phyloP scores from a whole-genome alignment of 1,140 invertebrate species.

The Luehdorfia chinensis region DNA sequence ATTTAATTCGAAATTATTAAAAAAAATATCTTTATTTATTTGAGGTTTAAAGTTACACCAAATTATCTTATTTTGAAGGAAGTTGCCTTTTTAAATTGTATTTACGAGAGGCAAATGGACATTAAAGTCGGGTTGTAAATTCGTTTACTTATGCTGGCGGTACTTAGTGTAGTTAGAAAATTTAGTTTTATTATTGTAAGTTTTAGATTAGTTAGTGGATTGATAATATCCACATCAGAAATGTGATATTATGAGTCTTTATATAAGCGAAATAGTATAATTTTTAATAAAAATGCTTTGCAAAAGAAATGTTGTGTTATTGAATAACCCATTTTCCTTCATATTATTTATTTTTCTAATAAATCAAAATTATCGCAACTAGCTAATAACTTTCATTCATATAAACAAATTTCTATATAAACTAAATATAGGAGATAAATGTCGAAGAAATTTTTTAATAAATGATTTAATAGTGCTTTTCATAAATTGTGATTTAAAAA shows the following conservation, averaged over 20 bases:
- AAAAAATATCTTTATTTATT: slow-evolving; percentile 1
- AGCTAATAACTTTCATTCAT: slow-evolving; percentile 5
- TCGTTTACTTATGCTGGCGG: slow-evolving; percentile 28
- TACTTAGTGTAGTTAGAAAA: slow-evolving; percentile 54
- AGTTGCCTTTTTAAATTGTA: too few relatives aligned
- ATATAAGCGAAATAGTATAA: slow-evolving; percentile 50
- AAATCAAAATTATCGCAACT: too few relatives aligned
- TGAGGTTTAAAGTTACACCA: slow-evolving; percentile 1
- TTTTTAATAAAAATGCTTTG: slow-evolving; percentile 64
- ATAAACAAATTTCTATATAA: too few relatives aligned
- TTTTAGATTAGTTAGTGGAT: slow-evolving; percentile 70
- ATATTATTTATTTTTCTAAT: too few relatives aligned
- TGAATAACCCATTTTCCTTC: slow-evolving; percentile 19
- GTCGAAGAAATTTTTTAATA: too few relatives aligned
- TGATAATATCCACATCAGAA: slow-evolving; percentile 78
- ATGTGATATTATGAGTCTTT: slow-evolving; percentile 79
- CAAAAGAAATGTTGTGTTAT: slow-evolving; percentile 34
- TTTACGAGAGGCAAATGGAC: background rate
- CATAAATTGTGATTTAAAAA: too few relatives aligned
- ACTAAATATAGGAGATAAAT: too few relatives aligned
- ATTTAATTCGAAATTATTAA: slow-evolving; percentile 21
- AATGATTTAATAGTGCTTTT: too few relatives aligned
- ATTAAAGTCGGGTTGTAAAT: slow-evolving; percentile 12
- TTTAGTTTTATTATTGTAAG: slow-evolving; percentile 42
- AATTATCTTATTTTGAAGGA: background rate